These are phyloP conservation scores for Thalassophryne amazonica DNA, from an alignment of 2,797 vertebrate species.

Conservation along the genomic window DNA sequence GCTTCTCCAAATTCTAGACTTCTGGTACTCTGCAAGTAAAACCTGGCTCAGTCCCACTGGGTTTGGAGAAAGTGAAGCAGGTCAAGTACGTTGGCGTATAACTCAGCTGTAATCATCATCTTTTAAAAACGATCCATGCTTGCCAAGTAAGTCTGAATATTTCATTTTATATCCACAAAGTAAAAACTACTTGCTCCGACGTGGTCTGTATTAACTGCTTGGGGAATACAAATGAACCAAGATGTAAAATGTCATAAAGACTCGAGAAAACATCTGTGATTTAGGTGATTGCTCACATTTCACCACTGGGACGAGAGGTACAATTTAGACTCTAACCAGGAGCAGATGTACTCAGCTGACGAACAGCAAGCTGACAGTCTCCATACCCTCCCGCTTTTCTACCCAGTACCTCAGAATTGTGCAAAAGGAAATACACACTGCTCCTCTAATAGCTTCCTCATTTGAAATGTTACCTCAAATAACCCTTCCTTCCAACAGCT, in stretches of 20 bases:
- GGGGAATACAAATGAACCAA: conserved; percentile 10
- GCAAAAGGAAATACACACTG: conserved; percentile 15
- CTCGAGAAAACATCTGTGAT: conserved; percentile 14
- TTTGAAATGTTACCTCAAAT: conserved; percentile 34
- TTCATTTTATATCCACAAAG: not conserved
- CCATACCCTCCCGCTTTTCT: conserved; percentile 25
- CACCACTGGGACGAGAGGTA: conserved; percentile 20
- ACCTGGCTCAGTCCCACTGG: no score
- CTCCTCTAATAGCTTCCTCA: conserved; percentile 24
- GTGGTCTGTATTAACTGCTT: not conserved
- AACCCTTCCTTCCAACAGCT: conserved; percentile 28
- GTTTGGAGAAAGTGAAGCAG: no score
- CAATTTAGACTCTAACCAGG: conserved; percentile 32
- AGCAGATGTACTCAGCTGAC: conserved; percentile 47
- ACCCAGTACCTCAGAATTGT: conserved; percentile 16
- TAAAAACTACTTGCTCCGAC: not conserved
- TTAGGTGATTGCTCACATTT: conserved; percentile 16
- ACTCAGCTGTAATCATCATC: no score
- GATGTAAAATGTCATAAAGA: conserved; percentile 2
- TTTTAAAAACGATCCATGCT: no score
- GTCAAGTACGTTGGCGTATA: no score
- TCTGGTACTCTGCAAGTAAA: no score
- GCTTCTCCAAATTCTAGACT: no score
- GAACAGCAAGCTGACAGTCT: conserved; percentile 18
- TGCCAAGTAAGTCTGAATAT: no score